phyloP scores from a whole-genome alignment of 2,113 vertebrate genomes.

The Pimephales promelas region DNA sequence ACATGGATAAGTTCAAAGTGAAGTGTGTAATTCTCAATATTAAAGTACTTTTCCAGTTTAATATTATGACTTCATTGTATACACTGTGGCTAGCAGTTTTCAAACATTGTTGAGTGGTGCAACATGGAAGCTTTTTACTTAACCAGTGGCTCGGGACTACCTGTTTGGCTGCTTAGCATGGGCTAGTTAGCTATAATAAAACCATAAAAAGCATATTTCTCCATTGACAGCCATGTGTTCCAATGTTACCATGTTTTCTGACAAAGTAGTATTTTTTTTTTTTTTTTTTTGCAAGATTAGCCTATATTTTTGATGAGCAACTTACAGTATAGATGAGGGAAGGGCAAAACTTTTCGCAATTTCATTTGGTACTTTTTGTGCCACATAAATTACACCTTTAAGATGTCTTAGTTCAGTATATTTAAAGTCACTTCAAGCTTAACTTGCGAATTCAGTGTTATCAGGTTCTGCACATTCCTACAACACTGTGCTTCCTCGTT shows the following conservation, averaged over 20 bases:
- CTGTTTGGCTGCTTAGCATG: not conserved
- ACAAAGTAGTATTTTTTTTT: not conserved
- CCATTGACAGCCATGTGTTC: not conserved
- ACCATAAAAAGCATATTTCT: not conserved
- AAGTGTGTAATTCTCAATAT: not conserved
- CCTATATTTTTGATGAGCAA: not conserved
- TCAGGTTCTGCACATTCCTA: not conserved
- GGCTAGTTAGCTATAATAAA: not conserved
- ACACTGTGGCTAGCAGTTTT: not conserved
- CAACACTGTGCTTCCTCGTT: not conserved
- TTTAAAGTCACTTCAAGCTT: constrained; percentile 11
- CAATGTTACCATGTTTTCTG: not conserved
- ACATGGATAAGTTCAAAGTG: not conserved
- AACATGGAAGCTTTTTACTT: not conserved
- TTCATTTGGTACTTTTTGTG: not conserved
- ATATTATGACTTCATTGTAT: not conserved
- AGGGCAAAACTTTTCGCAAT: constrained; percentile 3
- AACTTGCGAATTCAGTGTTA: constrained; percentile 5
- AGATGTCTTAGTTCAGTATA: constrained; percentile 2
- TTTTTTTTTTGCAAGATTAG: not conserved
- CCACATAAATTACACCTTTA: not conserved
- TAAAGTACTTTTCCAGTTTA: not conserved
- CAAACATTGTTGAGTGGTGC: not conserved
- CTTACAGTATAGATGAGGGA: not conserved
- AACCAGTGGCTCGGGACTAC: not conserved